Evolutionary conservation across 2,888 invertebrate species (phyloP), one percentile per base, ranked within the genome.

Genomic region (Caenorhabditis angaria): DNA sequence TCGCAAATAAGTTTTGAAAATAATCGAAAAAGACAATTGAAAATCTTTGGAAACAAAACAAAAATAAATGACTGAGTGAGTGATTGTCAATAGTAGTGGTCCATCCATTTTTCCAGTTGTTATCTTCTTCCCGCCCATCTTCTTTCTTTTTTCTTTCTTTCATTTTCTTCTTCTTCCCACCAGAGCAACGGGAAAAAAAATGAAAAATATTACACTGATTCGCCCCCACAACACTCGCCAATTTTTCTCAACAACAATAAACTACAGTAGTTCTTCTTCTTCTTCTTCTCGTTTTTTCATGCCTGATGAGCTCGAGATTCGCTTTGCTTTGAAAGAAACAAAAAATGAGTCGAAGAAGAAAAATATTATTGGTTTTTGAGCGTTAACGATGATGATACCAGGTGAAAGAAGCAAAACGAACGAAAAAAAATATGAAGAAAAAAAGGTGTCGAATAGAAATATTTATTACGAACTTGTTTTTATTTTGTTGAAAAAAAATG

Each of bases 71-170:
- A 10, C 14, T 35, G 35, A 6, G 14, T 35, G 6, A 10, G 6
- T 35, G 35, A 10, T 35, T 10, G 35, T 6, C 14, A 35, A 10
- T 35, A 32, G 32, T 32, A 41, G 41, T 41, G 41, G 41, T 51
- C 51, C 22, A 51, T 24, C 22, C 51, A 20, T 51, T 51, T 51
- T 51, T 51, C 51, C 22, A 51, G 22, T 51, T 51, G 24, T 51
- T 51, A 51, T 51, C 25, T 22, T 51, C 6, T 20, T 22, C 5
- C 22, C 22, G 22, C 5, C 22, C 22, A 3, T 22, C 12, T 22
- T 51, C 25, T 51, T 35, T 35, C 14, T 35, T 35, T 10, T 6
- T 10, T 35, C 35, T 10, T 35, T 35, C 35, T 6, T 35, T 51
- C 51, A 22, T 22, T 22, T 51, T 24, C 51, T 24, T 51, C 22